phyloP scores from a whole-genome alignment of 1,140 invertebrate species.

The Meloidogyne chitwoodi region DNA sequence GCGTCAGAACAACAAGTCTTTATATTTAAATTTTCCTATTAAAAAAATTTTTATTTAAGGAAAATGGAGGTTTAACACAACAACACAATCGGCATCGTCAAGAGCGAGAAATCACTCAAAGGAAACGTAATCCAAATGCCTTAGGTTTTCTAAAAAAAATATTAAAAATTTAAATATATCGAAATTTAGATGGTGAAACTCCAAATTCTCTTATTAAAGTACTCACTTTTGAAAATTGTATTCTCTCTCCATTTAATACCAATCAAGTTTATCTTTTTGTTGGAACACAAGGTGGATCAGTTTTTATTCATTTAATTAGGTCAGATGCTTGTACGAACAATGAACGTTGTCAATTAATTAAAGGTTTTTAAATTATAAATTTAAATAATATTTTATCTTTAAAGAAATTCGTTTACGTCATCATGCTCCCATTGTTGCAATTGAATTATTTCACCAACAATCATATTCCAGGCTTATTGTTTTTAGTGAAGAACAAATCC shows the following conservation, averaged over 20 bases:
- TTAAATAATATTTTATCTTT: background rate
- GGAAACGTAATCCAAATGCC: slow-evolving; percentile 24
- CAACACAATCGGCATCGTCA: slow-evolving; percentile 18
- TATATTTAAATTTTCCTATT: background rate
- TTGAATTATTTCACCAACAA: slow-evolving; percentile 15
- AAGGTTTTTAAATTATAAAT: background rate
- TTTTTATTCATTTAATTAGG: slow-evolving; percentile 34
- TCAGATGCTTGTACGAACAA: background rate
- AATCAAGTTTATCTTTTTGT: slow-evolving; percentile 30
- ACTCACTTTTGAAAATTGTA: slow-evolving; percentile 13
- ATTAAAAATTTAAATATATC: background rate
- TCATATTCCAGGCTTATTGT: slow-evolving; percentile 22
- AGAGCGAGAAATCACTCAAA: slow-evolving; percentile 31
- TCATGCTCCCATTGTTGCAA: slow-evolving; percentile 34
- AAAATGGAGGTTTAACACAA: background rate
- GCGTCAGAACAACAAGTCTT: background rate
- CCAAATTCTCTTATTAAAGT: slow-evolving; percentile 24
- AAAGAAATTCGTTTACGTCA: slow-evolving; percentile 38
- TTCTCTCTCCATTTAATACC: background rate
- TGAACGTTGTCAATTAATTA: slow-evolving; percentile 8
- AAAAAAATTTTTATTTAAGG: background rate
- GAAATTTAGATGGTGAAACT: slow-evolving; percentile 32
- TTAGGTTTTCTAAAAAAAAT: background rate
- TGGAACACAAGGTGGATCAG: slow-evolving; percentile 27
- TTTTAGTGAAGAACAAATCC: slow-evolving; percentile 43